phyloP scores from a whole-genome alignment of 2,113 vertebrate species.

The Cnemophilus loriae region DNA sequence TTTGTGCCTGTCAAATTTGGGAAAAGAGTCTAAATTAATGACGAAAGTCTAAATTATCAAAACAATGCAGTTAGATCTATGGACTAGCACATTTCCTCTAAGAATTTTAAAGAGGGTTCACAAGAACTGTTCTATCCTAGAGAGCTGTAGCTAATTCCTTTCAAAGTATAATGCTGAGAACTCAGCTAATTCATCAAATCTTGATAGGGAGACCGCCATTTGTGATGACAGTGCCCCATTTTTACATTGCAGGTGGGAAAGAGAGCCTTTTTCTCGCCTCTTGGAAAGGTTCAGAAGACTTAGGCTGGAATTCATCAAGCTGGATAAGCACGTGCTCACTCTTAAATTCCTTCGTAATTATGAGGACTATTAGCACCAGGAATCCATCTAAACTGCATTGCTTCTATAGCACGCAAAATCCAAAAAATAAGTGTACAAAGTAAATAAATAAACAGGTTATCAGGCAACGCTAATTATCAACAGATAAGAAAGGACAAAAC shows the following conservation, averaged over 20 bases:
- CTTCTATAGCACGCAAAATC: neutral
- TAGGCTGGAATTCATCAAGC: neutral
- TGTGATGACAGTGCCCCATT: neutral
- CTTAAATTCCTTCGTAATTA: neutral
- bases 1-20: neutral
- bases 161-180: neutral
- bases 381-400: neutral
- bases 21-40: neutral
- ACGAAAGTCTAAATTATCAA: neutral
- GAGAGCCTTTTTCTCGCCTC: neutral
- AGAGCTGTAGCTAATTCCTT: neutral
- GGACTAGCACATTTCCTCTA: neutral
- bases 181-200: neutral
- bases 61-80: neutral
- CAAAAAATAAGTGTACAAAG: neutral
- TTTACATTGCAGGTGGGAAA: neutral
- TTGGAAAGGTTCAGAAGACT: neutral
- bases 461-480: neutral
- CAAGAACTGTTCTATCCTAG: neutral
- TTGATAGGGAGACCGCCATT: neutral
- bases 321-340: neutral
- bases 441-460: neutral
- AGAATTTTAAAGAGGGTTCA: neutral
- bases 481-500: neutral
- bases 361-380: neutral